Base-by-base conservation (phyloP, 2,113 vertebrate species). In the Nettapus auritus region DNA sequence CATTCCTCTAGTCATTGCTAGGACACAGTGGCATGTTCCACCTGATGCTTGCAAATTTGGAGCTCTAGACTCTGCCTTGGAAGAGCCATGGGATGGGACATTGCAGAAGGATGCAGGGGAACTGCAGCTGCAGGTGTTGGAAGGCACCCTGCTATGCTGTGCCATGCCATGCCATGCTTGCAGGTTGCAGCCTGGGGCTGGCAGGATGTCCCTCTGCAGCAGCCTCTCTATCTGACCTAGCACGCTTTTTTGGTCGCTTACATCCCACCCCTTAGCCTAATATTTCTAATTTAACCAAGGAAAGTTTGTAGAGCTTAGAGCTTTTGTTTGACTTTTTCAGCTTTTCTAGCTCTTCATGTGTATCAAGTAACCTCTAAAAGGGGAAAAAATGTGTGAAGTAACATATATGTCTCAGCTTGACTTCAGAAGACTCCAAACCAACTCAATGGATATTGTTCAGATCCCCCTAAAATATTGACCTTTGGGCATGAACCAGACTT, bases 41-140 rank as follows among this genome's bases (percentile, higher is more conserved):
- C 0, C 1, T 2, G 63, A 8, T 44, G 76, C 33, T 60, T 13
- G 29, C 1, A 1, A 25, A 31, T 87, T 36, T 0, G 3, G 31
- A 25, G 21, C 67, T 23, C 33, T 12, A 46, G 78, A 50, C 16
- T 8, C 3, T 66, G n/a, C 22, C 0, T 0, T 2, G 15, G 34
- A 15, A 42, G 17, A 55, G 11, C n/a, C 29, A 9, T 1, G 0
- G 64, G 9, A 18, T 1, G 3, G 55, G 34, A 16, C 20, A 1
- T 0, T 1, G 42, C 21, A 11, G 42, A 34, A 16, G 31, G 80
- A 7, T 75, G 69, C 42, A 26, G 50, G 23, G 23, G 50, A 26
- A 52, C 23, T 52, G 50, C 50, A 13, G 50, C 50, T 52, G 23
- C 50, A 52, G 4, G 50, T 13, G 13, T 23, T 13, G 50, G 50